These are phyloP conservation scores for Papilio aristodemus DNA, from an alignment of 1,140 invertebrate genomes.

Conservation along the genomic window DNA sequence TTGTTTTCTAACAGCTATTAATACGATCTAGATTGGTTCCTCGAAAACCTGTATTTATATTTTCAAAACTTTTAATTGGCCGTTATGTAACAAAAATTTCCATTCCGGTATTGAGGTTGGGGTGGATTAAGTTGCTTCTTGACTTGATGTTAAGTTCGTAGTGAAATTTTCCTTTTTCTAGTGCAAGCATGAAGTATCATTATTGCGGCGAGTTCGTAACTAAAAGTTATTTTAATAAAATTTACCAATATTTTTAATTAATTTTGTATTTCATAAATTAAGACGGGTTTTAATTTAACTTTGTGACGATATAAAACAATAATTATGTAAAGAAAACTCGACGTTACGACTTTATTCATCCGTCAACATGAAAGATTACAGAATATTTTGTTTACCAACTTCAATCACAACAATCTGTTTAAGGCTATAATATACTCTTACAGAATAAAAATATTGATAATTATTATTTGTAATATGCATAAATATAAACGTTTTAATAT, in stretches of 20 bases:
- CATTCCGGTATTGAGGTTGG: slow-evolving; percentile 21
- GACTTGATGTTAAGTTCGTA: slow-evolving; percentile 25
- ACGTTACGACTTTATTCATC: too few relatives aligned
- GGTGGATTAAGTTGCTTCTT: slow-evolving; percentile 19
- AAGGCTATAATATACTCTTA: too few relatives aligned
- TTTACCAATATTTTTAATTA: slow-evolving; percentile 11
- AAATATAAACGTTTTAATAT: neutral
- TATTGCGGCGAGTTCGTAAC: slow-evolving; percentile 8
- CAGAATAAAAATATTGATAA: too few relatives aligned
- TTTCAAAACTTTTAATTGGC: slow-evolving; percentile 33
- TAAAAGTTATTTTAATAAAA: slow-evolving; percentile 6
- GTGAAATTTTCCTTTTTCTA: slow-evolving; percentile 11
- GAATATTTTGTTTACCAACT: too few relatives aligned
- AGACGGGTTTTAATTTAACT: neutral
- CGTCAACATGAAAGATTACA: too few relatives aligned
- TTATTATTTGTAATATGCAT: neutral
- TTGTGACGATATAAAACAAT: neutral
- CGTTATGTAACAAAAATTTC: slow-evolving; percentile 24
- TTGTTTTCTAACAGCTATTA: slow-evolving; percentile 27
- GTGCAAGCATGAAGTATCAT: slow-evolving; percentile 13
- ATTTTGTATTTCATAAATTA: neutral
- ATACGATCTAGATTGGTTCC: slow-evolving; percentile 19
- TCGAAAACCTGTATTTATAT: slow-evolving; percentile 1
- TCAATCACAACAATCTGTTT: too few relatives aligned
- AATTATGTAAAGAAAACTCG: neutral